Evolutionary conservation across 2,888 invertebrate genomes (phyloP), one percentile per base, ranked within the genome.

Genomic region (Macaria liturata): DNA sequence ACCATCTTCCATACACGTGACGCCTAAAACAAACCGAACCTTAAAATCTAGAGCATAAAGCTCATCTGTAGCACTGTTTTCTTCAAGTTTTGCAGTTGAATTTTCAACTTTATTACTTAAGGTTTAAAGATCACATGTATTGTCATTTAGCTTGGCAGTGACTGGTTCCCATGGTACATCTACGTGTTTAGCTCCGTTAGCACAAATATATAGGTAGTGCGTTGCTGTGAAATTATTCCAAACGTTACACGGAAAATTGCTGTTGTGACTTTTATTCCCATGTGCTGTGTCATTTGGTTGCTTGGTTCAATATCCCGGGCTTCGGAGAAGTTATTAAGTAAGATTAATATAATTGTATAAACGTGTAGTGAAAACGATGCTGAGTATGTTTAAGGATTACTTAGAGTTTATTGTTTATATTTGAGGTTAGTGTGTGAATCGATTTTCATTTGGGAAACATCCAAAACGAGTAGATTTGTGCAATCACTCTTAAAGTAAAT

Each of bases 171-270:
- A 72, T 70, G 60, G 56, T 53, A 64, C 59, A 61, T 64, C 66
- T 66, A 66, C 66, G 70, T 75, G 81, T 81, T 81, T 78, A 80
- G 81, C 76, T 64, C 90, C 89, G 90, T 90, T 89, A 89, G 72
- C 70, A 76, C 81, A 83, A 85, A 81, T 80, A 83, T 79, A 57
- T 57, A 57, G 57, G 57, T 57, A 85, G 86, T 85, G 82, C 80
- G 75, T 78, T 69, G 74, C 76, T 75, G 72, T 79, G 76, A 80
- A 76, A 85, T 86, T 86, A 86, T 70, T 75, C 76, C 70, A 72
- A 76, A 77, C 76, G 76, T 75, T 84, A 81, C 80, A 76, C 69
- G 80, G 86, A 84, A 86, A 86, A 86, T 86, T 86, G 82, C 85
- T 78, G 81, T 68, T 63, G 64, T 65, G 66, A 67, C 76, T 81